Conservation (phyloP, 2,113 vertebrate genomes). For the Chaetodon auriga region DNA sequence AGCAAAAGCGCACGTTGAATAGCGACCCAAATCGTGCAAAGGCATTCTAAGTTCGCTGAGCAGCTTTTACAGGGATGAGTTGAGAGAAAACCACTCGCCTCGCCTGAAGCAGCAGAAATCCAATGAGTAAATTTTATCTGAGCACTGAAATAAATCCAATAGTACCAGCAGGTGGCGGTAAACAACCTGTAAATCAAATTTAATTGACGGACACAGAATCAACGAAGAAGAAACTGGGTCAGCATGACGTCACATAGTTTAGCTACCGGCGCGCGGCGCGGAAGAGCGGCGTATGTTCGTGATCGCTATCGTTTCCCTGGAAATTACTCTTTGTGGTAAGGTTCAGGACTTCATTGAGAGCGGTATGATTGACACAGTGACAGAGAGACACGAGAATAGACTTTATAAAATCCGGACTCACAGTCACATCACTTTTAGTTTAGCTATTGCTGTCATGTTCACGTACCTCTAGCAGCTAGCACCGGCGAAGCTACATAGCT, state of each 20-base stretch:
- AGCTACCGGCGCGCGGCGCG: constrained; percentile 58
- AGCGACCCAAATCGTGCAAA: too few species aligned
- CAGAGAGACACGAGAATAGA: accelerated
- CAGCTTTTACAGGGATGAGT: too few species aligned
- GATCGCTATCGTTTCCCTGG: neutral
- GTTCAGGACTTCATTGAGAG: accelerated
- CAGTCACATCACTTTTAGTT: neutral
- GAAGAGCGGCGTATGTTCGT: constrained; percentile 35
- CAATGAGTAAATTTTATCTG: neutral
- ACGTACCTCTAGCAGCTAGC: constrained; percentile 44
- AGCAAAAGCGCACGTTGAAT: too few species aligned
- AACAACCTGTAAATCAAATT: neutral
- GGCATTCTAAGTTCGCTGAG: too few species aligned
- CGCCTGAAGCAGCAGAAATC: too few species aligned
- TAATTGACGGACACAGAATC: neutral
- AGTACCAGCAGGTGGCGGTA: constrained; percentile 27
- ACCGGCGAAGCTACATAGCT: constrained; percentile 48
- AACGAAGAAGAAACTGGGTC: constrained; percentile 14
- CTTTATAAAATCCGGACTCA: neutral
- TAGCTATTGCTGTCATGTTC: neutral
- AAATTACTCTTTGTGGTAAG: constrained; percentile 34
- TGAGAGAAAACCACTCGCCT: too few species aligned
- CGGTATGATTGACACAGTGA: accelerated
- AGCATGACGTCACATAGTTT: constrained; percentile 53
- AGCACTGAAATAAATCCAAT: too few species aligned